These are phyloP conservation scores for Ypsolopha sequella DNA, from an alignment of 2,888 invertebrate genomes.

Conservation along the genomic window DNA sequence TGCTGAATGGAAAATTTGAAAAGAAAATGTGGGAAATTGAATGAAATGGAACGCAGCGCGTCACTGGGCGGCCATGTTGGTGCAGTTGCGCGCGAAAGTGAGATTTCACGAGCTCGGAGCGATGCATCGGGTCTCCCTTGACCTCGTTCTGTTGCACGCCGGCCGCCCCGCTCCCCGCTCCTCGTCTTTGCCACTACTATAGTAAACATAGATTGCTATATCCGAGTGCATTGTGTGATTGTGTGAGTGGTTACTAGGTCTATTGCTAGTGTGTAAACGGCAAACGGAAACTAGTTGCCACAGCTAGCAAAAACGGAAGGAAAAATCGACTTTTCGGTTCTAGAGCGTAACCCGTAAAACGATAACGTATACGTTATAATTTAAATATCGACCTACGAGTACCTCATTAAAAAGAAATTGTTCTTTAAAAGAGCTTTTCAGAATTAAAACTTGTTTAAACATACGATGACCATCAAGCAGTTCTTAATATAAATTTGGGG, in stretches of 20 bases:
- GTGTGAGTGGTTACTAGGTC: constrained; percentile 6
- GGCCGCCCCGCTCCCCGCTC: constrained; percentile 19
- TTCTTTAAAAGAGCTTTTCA: too few species aligned
- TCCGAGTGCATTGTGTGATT: constrained; percentile 25
- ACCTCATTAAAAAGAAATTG: too few species aligned
- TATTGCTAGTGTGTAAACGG: background rate
- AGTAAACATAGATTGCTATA: constrained; percentile 42
- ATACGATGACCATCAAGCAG: too few species aligned
- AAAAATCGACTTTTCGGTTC: too few species aligned
- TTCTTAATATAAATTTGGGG: too few species aligned
- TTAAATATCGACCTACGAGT: too few species aligned
- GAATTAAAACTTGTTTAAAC: too few species aligned
- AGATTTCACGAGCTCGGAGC: constrained; percentile 58
- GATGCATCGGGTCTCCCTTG: constrained; percentile 68
- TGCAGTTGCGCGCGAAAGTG: constrained; percentile 65
- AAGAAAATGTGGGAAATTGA: constrained; percentile 29
- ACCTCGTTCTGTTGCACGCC: constrained; percentile 45
- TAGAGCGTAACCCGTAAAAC: too few species aligned
- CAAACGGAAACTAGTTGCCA: background rate
- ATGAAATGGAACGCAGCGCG: constrained; percentile 45
- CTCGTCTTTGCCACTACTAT: constrained; percentile 14
- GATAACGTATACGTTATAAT: too few species aligned
- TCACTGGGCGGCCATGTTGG: constrained; percentile 53
- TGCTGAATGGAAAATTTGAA: background rate
- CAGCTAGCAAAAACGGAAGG: background rate